phyloP scores from a whole-genome alignment of 2,797 vertebrate species.

The Hephaestus fuliginosus region DNA sequence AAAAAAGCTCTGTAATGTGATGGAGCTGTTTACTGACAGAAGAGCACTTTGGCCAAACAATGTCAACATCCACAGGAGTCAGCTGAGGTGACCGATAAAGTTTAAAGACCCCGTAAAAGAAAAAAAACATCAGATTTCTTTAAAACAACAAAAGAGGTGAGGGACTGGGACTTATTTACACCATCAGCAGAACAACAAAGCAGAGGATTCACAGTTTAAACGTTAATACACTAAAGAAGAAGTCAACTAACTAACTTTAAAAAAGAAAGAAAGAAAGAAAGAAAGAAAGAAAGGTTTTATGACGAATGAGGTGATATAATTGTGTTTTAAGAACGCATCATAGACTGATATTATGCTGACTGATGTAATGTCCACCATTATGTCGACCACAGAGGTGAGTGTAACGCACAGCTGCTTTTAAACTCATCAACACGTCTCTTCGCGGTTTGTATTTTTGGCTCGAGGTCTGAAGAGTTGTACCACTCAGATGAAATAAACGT shows the following conservation, averaged over 20 bases:
- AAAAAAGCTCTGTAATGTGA: slow-evolving; percentile 20
- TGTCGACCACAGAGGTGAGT: background rate
- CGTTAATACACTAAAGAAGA: background rate
- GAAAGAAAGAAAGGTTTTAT: too few relatives aligned
- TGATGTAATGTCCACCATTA: too few relatives aligned
- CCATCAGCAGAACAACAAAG: background rate
- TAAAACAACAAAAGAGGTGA: background rate
- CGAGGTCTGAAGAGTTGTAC: background rate
- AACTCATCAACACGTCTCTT: slow-evolving; percentile 13
- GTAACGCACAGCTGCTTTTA: background rate
- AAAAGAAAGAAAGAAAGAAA: too few relatives aligned
- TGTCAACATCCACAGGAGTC: background rate
- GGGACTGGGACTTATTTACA: background rate
- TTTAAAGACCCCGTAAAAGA: background rate
- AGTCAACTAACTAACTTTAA: too few relatives aligned
- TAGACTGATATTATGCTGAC: too few relatives aligned
- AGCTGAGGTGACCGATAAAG: background rate
- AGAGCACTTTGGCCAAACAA: slow-evolving; percentile 1
- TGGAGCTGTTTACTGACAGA: slow-evolving; percentile 29
- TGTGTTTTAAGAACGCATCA: background rate
- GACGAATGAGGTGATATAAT: background rate
- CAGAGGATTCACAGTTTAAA: background rate
- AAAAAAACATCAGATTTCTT: too few relatives aligned
- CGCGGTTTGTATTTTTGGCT: background rate
- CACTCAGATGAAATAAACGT: too few relatives aligned